These are phyloP conservation scores for Corythornis madagascariensis DNA, from an alignment of 2,113 vertebrate species.

Conservation along the genomic window DNA sequence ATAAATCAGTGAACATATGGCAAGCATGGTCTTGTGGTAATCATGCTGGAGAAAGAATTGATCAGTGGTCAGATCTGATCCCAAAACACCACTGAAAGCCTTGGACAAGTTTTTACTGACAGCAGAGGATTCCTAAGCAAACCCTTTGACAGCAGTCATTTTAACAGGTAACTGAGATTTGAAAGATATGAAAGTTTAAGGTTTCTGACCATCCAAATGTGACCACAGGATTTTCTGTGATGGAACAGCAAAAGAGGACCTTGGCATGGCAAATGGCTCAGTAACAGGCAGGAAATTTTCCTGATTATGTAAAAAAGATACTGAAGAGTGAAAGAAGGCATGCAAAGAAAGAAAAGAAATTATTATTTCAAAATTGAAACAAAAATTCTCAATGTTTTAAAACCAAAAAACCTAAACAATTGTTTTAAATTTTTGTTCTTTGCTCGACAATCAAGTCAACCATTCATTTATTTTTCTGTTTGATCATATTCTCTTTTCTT, in stretches of 20 bases:
- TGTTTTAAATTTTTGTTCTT: neutral
- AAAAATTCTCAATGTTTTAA: neutral
- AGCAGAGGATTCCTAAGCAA: neutral
- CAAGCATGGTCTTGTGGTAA: neutral
- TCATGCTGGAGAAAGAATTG: neutral
- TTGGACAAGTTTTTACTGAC: neutral
- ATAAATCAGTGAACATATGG: neutral
- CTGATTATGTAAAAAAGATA: neutral
- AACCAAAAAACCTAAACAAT: neutral
- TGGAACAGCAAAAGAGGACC: neutral
- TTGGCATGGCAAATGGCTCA: neutral
- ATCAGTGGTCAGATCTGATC: neutral
- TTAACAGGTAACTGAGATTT: neutral
- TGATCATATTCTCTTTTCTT: neutral
- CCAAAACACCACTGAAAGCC: neutral
- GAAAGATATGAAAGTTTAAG: neutral
- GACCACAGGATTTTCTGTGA: neutral
- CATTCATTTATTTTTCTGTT: slow-evolving; percentile 9
- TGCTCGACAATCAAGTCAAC: neutral
- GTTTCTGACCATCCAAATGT: neutral
- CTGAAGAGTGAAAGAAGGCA: neutral
- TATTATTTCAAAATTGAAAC: neutral
- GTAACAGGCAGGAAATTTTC: neutral
- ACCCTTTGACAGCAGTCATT: neutral
- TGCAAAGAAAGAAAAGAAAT: neutral